phyloP scores from a whole-genome alignment of 2,888 invertebrate genomes.

The Scelioninae gen. 1 region DNA sequence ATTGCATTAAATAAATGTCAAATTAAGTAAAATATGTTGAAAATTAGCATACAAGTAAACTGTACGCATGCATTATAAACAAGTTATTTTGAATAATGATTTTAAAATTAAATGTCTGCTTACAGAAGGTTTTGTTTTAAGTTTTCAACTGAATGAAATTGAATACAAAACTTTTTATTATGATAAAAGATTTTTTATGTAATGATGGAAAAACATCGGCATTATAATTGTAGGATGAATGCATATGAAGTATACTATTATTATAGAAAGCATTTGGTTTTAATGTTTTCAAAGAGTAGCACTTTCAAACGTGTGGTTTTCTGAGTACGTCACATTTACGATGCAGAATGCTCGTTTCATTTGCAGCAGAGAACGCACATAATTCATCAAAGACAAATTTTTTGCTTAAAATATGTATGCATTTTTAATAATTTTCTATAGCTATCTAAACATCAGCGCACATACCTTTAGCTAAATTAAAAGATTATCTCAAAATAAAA shows the following conservation, averaged over 20 bases:
- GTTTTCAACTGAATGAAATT: background rate
- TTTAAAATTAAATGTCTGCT: too few relatives aligned
- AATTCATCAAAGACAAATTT: slow-evolving; percentile 26
- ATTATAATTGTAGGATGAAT: slow-evolving; percentile 5
- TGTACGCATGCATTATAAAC: too few relatives aligned
- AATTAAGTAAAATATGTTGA: too few relatives aligned
- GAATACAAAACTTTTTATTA: background rate
- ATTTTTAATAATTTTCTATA: background rate
- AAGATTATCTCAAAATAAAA: too few relatives aligned
- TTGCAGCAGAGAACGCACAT: background rate
- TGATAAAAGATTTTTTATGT: slow-evolving; percentile 26
- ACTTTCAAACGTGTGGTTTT: slow-evolving; percentile 26
- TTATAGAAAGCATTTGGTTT: slow-evolving; percentile 18
- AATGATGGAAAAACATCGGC: slow-evolving; percentile 9
- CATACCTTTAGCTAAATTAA: too few relatives aligned
- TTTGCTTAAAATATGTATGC: background rate
- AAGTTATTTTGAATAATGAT: too few relatives aligned
- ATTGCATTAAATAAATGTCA: too few relatives aligned
- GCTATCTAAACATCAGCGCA: background rate
- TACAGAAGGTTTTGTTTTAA: too few relatives aligned
- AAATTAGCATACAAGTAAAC: too few relatives aligned
- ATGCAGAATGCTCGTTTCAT: slow-evolving; percentile 5
- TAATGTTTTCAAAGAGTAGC: slow-evolving; percentile 14
- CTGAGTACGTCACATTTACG: slow-evolving; percentile 23
- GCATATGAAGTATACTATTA: slow-evolving; percentile 9